Evolutionary conservation across 2,888 invertebrate genomes (phyloP), one percentile per base, ranked within the genome.

Genomic region (Campoplex nolae): DNA sequence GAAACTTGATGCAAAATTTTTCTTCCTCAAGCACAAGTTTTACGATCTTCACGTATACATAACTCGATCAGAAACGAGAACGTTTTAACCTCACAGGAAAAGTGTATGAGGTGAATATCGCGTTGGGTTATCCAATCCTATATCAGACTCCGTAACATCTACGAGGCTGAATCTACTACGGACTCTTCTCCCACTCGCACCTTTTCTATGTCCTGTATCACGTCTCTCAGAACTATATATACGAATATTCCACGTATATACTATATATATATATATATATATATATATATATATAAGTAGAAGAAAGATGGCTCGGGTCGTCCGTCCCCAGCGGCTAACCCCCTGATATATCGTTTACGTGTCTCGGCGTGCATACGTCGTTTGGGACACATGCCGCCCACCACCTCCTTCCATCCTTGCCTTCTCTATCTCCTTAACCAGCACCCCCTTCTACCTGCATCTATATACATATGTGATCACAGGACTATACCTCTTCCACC

Each of bases 331-430:
- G 93, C 92, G 94, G 94, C 94, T 94, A 94, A 94, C 94, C 94
- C 93, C 92, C 93, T 94, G 94, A 94, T 94, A 94, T 94, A 94
- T 94, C 94, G 94, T 93, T 94, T 94, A 94, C 94, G 94, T 94
- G 94, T 93, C 93, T 92, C 93, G 92, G 92, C 93, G 93, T 93
- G 93, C 94, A 93, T 93, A 94, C 93, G 93, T 94, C 93, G 93
- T 94, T 94, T 93, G 93, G 92, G 93, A 93, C 94, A 93, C 92
- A 93, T 92, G 92, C 91, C 91, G 88, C 91, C 92, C 90, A 87
- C 92, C 90, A 87, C 82, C 76, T 83, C 84, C 88, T 76, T 76
- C 86, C 80, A 51, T 48, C 16, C 90, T 88, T 83, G 85, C 86
- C 79, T 84, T 79, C 87, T 83, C 75, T 77, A 78, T 85, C 82